Conservation (phyloP, 2,113 vertebrate genomes). For the Steatornis caripensis region DNA sequence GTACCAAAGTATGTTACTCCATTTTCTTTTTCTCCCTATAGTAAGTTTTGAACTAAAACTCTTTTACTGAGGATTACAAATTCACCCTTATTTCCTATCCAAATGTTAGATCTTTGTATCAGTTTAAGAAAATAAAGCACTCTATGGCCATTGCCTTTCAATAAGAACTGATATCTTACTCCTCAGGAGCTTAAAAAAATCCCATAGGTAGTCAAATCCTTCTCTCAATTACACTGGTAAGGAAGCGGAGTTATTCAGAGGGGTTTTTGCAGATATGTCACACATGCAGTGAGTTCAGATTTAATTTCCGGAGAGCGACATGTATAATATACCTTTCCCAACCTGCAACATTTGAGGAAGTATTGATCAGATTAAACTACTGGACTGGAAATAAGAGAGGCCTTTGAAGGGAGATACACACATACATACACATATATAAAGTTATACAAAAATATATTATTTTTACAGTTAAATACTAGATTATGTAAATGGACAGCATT, state of each 20-base stretch:
- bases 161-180: not conserved
- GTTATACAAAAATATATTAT: not conserved
- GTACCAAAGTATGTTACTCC: not conserved
- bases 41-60: not conserved
- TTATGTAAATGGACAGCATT: not conserved
- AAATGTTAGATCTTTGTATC: not conserved
- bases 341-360: not conserved
- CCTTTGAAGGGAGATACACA: not conserved
- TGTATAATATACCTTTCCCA: not conserved
- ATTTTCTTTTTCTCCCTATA: not conserved
- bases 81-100: not conserved
- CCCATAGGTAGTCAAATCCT: not conserved
- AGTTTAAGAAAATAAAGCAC: not conserved
- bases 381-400: not conserved
- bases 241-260: not conserved
- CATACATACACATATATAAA: fast-evolving
- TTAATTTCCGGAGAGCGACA: not conserved
- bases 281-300: not conserved
- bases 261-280: not conserved
- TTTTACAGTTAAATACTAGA: not conserved
- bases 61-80: not conserved
- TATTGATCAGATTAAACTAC: not conserved
- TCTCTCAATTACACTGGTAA: not conserved
- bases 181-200: not conserved
- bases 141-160: not conserved